phyloP scores from a whole-genome alignment of 2,797 vertebrate genomes.

The Molossus alvarezi region DNA sequence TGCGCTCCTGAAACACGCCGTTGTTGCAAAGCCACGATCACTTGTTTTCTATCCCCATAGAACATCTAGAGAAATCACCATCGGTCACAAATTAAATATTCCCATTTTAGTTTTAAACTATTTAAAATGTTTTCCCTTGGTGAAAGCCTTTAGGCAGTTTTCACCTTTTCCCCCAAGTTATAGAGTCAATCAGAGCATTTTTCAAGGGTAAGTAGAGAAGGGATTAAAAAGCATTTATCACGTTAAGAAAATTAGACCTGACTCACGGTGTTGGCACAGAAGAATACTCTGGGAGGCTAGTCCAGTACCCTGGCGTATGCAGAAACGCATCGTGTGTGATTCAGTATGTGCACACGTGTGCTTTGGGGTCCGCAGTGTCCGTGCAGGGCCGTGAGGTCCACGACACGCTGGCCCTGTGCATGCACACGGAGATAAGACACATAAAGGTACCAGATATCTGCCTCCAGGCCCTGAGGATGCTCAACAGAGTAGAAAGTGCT shows the following conservation, averaged over 20 bases:
- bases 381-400: constrained; percentile 19
- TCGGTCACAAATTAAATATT: background rate
- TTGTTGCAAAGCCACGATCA: background rate
- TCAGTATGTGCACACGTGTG: constrained; percentile 25
- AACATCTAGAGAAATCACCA: background rate
- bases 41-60: background rate
- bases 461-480: constrained; percentile 27
- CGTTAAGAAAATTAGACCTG: constrained; percentile 53
- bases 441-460: background rate
- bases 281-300: background rate
- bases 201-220: constrained; percentile 42
- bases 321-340: background rate
- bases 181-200: constrained; percentile 13
- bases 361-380: constrained; percentile 57
- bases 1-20: background rate
- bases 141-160: background rate
- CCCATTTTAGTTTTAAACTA: constrained; percentile 1
- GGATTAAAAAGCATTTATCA: background rate
- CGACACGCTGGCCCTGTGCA: background rate
- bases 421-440: background rate
- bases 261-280: background rate
- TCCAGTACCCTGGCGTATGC: constrained; percentile 3
- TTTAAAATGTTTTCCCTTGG: background rate
- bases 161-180: background rate
- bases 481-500: constrained; percentile 39